These are phyloP conservation scores for Agrenia bidenticulata DNA, from an alignment of 2,888 invertebrate genomes.

Conservation along the genomic window DNA sequence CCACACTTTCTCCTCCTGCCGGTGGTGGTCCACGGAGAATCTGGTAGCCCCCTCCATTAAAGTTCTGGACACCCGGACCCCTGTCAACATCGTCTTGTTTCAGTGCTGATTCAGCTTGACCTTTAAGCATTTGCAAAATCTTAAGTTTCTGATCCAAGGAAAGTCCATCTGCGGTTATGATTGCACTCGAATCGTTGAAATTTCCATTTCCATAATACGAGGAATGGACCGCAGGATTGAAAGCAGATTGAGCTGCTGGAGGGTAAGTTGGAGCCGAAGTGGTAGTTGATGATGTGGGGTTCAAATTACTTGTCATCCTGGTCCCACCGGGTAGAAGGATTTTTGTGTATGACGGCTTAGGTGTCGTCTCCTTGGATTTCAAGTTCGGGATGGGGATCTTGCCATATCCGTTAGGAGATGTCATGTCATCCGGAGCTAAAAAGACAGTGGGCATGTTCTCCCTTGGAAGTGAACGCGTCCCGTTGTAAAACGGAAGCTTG, in stretches of 20 bases:
- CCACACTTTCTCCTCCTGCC: background rate
- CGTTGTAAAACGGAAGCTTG: conserved; percentile 52
- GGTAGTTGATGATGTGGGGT: conserved; percentile 23
- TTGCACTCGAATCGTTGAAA: conserved; percentile 33
- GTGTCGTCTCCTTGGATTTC: conserved; percentile 36
- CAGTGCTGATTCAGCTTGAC: conserved; percentile 13
- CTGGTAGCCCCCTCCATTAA: background rate
- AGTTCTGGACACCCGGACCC: background rate
- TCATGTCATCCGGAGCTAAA: conserved; percentile 51
- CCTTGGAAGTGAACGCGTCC: conserved; percentile 41
- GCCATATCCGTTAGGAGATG: conserved; percentile 47
- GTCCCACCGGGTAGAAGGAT: conserved; percentile 47
- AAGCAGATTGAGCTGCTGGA: background rate
- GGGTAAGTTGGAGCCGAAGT: conserved; percentile 9
- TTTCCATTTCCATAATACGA: background rate
- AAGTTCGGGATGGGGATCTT: conserved; percentile 52
- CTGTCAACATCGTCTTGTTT: conserved; percentile 14
- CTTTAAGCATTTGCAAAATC: conserved; percentile 43
- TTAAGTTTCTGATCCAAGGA: conserved; percentile 46
- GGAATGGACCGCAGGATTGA: background rate
- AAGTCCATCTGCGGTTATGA: conserved; percentile 24
- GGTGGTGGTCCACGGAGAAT: background rate
- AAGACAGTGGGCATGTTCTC: conserved; percentile 48
- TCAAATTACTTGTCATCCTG: conserved; percentile 29
- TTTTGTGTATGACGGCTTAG: conserved; percentile 48